Conservation (phyloP, 2,113 vertebrate genomes). For the Ptyas mucosa region DNA sequence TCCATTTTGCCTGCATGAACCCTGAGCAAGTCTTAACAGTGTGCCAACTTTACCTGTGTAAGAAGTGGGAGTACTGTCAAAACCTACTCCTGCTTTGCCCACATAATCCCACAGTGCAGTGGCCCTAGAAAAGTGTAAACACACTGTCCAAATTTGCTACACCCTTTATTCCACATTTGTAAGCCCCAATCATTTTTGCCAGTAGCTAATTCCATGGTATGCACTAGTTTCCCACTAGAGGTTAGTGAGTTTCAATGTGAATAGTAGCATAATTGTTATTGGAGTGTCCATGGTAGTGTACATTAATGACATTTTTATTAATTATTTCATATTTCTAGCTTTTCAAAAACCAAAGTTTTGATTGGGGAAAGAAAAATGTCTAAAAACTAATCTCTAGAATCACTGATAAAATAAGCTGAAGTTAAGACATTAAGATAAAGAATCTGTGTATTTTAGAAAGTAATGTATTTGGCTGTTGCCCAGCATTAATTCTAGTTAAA, state of each 20-base stretch:
- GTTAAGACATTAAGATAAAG: background rate
- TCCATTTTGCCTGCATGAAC: background rate
- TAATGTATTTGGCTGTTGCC: background rate
- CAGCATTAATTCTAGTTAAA: background rate
- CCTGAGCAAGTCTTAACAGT: background rate
- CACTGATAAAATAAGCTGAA: background rate
- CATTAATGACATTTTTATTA: background rate
- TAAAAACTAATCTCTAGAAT: background rate
- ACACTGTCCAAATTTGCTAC: background rate
- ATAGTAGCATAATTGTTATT: background rate
- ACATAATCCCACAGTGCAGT: background rate
- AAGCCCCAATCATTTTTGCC: background rate
- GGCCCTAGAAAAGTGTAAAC: background rate
- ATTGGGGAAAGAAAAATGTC: background rate
- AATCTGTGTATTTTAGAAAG: background rate
- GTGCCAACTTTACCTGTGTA: background rate
- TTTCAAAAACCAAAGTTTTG: background rate
- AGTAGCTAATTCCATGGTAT: background rate
- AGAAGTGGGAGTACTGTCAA: background rate
- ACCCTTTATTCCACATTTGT: background rate
- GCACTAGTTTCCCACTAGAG: background rate
- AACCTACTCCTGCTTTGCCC: background rate
- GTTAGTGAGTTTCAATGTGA: background rate
- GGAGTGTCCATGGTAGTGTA: background rate
- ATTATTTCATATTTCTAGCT: background rate